Evolutionary conservation across 2,113 vertebrate species (phyloP).

Genomic region (Campylomormyrus tamandua): DNA sequence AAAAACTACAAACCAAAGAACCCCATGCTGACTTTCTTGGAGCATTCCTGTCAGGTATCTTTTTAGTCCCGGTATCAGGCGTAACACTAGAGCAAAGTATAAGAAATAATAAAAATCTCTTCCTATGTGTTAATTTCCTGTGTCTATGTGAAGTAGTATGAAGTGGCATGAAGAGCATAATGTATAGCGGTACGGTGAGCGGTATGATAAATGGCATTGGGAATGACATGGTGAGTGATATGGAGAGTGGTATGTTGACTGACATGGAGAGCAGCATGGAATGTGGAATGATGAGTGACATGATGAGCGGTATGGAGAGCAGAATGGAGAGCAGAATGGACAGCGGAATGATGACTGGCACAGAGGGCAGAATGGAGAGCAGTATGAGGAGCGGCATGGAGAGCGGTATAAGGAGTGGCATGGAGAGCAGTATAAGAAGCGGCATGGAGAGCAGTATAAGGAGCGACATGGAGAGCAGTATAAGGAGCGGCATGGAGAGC

Average conservation of each 20-base stretch:
- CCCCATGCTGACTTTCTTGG: background rate
- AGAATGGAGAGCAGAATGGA: background rate
- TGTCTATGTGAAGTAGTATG: background rate
- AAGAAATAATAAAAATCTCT: background rate
- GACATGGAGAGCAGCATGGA: too few relatives aligned
- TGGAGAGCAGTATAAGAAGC: rapidly evolving
- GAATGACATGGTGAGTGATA: background rate
- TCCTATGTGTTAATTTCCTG: background rate
- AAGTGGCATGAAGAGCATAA: background rate
- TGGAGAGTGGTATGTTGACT: background rate
- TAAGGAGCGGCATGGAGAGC: background rate
- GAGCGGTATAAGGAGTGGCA: background rate
- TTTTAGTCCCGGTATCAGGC: background rate
- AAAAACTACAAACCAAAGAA: background rate
- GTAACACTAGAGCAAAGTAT: background rate
- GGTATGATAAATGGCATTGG: background rate
- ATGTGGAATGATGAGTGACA: too few relatives aligned
- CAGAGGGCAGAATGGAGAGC: background rate
- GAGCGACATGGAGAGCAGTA: too few relatives aligned
- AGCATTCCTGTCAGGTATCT: background rate
- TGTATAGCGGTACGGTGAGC: background rate
- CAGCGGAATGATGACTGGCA: background rate
- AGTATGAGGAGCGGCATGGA: background rate
- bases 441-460: background rate
- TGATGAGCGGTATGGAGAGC: too few relatives aligned